phyloP scores from a whole-genome alignment of 2,888 invertebrate genomes.

The Apocheima hispidaria region DNA sequence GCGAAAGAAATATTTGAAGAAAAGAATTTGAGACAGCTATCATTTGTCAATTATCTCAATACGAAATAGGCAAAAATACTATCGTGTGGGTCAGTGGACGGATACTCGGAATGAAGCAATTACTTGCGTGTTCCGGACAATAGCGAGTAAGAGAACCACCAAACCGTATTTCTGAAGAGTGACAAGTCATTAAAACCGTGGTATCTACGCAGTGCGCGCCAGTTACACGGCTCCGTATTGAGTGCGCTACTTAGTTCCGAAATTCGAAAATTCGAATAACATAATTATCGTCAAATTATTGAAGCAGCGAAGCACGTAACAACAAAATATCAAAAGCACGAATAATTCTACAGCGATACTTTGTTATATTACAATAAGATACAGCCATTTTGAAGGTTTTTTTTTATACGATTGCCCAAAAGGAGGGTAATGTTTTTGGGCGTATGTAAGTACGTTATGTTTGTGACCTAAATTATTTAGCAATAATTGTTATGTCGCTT shows the following conservation, averaged over 20 bases:
- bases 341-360: no score
- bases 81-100: slow-evolving; percentile 18
- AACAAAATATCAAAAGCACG: no score
- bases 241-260: not conserved
- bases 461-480: no score
- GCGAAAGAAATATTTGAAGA: not conserved
- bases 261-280: no score
- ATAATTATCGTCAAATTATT: no score
- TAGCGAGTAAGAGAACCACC: slow-evolving; percentile 26
- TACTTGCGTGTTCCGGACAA: slow-evolving; percentile 27
- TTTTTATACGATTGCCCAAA: no score
- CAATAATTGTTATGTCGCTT: no score
- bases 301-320: no score
- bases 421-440: no score
- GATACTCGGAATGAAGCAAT: slow-evolving; percentile 24
- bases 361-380: no score
- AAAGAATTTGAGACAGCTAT: not conserved
- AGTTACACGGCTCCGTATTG: not conserved
- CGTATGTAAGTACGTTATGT: no score
- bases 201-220: not conserved
- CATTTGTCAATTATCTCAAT: slow-evolving; percentile 2
- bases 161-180: slow-evolving; percentile 32
- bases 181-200: slow-evolving; percentile 33
- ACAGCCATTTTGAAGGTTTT: no score
- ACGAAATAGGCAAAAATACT: not conserved